Evolutionary conservation across 1,140 invertebrate genomes (phyloP).

Genomic region (Drosophila lacertosa): DNA sequence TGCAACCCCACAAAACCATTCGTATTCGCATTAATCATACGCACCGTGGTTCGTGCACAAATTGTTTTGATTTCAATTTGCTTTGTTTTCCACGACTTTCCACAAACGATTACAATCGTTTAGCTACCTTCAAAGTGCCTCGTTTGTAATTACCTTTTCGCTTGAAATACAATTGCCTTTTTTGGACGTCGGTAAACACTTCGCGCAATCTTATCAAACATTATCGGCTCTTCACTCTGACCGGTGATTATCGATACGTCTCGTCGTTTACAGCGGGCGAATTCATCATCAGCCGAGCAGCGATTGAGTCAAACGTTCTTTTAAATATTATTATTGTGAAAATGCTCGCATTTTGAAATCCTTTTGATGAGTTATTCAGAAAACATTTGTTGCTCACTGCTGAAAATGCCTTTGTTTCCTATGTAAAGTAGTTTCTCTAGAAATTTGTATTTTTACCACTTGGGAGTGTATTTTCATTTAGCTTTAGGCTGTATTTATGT

Average conservation of each 20-base stretch:
- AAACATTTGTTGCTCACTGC: too few relatives aligned
- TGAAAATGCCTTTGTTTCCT: too few relatives aligned
- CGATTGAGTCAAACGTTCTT: neutral
- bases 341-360: too few relatives aligned
- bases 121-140: neutral
- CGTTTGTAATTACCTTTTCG: conserved; percentile 23
- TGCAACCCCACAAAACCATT: neutral
- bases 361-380: too few relatives aligned
- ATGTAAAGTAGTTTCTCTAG: too few relatives aligned
- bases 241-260: neutral
- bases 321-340: neutral
- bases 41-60: conserved; percentile 1
- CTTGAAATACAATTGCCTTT: conserved; percentile 10
- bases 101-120: neutral
- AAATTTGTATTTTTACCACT: too few relatives aligned
- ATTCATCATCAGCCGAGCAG: neutral
- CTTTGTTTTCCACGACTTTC: conserved; percentile 1
- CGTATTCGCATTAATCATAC: conserved; percentile 13
- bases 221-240: neutral
- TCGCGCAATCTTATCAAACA: conserved; percentile 11
- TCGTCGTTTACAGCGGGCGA: neutral
- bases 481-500: too few relatives aligned
- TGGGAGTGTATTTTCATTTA: too few relatives aligned
- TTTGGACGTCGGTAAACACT: neutral
- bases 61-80: conserved; percentile 7